Evolutionary conservation across 2,797 vertebrate genomes (phyloP).

Genomic region (Acrossocheilus fasciatus): DNA sequence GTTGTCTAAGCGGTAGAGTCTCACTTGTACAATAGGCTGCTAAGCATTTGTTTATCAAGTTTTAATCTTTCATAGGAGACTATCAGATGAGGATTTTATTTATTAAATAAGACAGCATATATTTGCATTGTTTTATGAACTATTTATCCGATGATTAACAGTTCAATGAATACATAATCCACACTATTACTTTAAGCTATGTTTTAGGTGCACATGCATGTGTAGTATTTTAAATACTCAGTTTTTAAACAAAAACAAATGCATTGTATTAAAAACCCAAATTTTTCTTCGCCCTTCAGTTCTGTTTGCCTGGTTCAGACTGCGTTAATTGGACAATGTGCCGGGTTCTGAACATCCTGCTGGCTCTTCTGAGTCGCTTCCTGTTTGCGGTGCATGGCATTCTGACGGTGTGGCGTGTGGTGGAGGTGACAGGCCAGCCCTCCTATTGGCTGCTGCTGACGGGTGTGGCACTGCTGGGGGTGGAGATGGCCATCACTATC

Average conservation of each 20-base stretch:
- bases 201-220: background rate
- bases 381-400: slow-evolving; percentile 77
- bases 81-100: background rate
- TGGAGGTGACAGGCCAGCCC: slow-evolving; percentile 68
- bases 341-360: slow-evolving; percentile 68
- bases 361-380: slow-evolving; percentile 79
- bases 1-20: background rate
- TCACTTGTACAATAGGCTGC: background rate
- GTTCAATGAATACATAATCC: background rate
- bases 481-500: slow-evolving; percentile 80
- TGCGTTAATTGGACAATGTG: slow-evolving; percentile 66
- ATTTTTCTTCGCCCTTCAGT: background rate
- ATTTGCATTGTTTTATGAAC: background rate
- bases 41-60: background rate
- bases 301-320: background rate
- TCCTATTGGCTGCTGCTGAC: slow-evolving; percentile 77
- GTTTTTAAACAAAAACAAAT: background rate
- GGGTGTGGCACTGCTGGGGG: slow-evolving; percentile 75
- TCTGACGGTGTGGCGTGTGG: slow-evolving; percentile 76
- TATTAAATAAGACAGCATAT: background rate
- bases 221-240: background rate
- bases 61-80: background rate
- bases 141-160: background rate
- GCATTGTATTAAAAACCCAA: background rate
- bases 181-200: background rate